Evolutionary conservation across 2,797 vertebrate genomes (phyloP), one percentile per base, ranked within the genome.

Genomic region (Protosalanx chinensis): DNA sequence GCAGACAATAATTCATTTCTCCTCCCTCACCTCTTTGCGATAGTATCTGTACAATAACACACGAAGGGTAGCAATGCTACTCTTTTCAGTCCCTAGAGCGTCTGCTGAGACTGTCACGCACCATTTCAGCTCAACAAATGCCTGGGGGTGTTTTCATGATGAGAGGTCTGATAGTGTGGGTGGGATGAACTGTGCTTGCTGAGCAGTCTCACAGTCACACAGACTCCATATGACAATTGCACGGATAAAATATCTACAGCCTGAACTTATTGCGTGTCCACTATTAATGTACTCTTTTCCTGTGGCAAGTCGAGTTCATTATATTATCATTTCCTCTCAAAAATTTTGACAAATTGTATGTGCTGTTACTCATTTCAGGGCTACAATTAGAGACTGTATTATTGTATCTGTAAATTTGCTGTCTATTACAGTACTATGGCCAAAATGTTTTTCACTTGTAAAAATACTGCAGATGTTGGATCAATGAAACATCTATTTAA

Each of bases 41-140:
- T 82, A 70, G 70, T 67, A 78, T 82, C 70, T 33, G 57, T 71
- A 63, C 82, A 78, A 81, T 84, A 83, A 83, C 83, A 77, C 75
- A 73, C 73, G 72, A 58, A 75, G 69, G 67, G 72, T 74, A 86
- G 85, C 75, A 82, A 81, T 76, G 74, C 73, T 81, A 71, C 70
- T 74, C 69, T 72, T 68, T 62, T 67, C 80, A 74, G 59, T 76
- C 73, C 81, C 69, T 68, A 62, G 76, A 75, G 71, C 72, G 76
- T 82, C 78, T 76, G 68, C 76, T 86, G 82, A 76, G 65, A 75
- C 75, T 18, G 77, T 79, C 83, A 81, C 67, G 85, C 84, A 85
- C 81, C 86, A 85, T 88, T 88, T 89, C 83, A 88, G 74, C 68
- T 87, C 72, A 79, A 84, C 82, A 86, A 86, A 86, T 79, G 78